These are phyloP conservation scores for Liolophura sinensis DNA, from an alignment of 1,140 invertebrate species.

Conservation along the genomic window DNA sequence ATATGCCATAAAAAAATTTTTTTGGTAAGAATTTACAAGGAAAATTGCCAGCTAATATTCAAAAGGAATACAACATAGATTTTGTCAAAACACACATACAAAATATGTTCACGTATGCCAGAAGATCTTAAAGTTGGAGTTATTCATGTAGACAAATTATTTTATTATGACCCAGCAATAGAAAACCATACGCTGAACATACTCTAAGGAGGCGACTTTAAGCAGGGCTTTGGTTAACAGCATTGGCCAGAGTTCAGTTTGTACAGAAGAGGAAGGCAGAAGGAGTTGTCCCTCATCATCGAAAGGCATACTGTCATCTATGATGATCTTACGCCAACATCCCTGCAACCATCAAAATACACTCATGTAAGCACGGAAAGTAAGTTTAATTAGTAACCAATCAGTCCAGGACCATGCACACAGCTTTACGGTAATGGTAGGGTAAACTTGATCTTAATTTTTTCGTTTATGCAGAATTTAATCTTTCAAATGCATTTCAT, in stretches of 20 bases:
- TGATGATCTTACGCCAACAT: constrained; percentile 57
- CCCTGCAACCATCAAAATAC: constrained; percentile 42
- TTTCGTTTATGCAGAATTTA: not conserved
- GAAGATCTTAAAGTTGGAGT: no score
- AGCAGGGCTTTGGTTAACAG: constrained; percentile 57
- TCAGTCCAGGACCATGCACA: not conserved
- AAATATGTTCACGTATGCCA: no score
- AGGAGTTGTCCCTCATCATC: constrained; percentile 54
- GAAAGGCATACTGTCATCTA: constrained; percentile 58
- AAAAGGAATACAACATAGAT: no score
- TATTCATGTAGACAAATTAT: no score
- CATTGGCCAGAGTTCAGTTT: constrained; percentile 59
- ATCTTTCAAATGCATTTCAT: not conserved
- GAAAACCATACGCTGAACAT: constrained; percentile 21
- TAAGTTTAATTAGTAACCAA: not conserved
- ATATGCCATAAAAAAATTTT: no score
- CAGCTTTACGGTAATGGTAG: not conserved
- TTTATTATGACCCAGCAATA: no score
- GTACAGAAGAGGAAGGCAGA: constrained; percentile 45
- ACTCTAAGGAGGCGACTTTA: constrained; percentile 59
- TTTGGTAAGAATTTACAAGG: no score
- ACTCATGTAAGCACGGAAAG: not conserved
- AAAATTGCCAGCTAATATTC: no score
- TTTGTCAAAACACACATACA: no score
- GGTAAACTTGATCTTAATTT: not conserved